Evolutionary conservation across 2,113 vertebrate genomes (phyloP).

Genomic region (Ovis canadensis): DNA sequence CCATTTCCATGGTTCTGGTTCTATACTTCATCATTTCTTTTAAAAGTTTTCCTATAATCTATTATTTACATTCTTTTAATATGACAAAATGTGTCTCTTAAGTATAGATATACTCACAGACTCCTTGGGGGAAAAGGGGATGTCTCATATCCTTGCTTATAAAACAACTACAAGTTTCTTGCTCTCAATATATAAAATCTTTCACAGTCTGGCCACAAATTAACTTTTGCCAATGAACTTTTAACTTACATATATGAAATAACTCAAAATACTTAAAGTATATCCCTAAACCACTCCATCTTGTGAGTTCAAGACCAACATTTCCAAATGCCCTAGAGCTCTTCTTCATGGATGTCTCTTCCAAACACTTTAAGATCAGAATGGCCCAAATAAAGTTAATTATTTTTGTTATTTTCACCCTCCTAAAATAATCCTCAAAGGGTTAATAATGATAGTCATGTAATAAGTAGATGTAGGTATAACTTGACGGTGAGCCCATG

Average conservation of each 20-base stretch:
- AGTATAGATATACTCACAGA: neutral
- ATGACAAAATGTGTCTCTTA: neutral
- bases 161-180: slow-evolving; percentile 3
- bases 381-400: neutral
- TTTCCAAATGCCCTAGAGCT: slow-evolving; percentile 17
- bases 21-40: neutral
- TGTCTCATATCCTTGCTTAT: neutral
- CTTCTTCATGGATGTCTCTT: neutral
- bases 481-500: neutral
- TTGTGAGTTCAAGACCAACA: neutral
- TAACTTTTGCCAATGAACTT: neutral
- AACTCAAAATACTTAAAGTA: neutral
- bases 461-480: neutral
- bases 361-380: neutral
- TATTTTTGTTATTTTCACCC: slow-evolving; percentile 15
- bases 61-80: neutral
- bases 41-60: neutral
- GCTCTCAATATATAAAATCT: neutral
- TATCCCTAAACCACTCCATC: neutral
- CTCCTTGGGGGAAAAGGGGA: neutral
- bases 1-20: neutral
- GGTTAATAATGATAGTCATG: neutral
- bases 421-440: neutral
- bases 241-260: slow-evolving; percentile 8
- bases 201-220: neutral